Evolutionary conservation across 2,113 vertebrate species (phyloP).

Genomic region (Aepyceros melampus): DNA sequence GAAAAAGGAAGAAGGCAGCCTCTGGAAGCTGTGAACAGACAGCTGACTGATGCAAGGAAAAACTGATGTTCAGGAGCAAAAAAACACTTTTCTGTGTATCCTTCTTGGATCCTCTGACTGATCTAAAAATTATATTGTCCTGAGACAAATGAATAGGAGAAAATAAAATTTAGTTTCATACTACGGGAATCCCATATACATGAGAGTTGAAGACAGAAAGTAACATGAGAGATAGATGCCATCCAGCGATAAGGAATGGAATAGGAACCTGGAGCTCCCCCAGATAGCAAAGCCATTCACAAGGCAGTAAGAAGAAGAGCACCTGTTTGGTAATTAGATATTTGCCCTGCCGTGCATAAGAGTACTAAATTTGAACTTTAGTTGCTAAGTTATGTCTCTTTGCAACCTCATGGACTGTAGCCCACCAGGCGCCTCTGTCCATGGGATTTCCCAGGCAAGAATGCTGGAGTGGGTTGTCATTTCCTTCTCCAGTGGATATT

Average conservation of each 20-base stretch:
- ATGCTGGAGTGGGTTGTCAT: background rate
- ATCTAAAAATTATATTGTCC: background rate
- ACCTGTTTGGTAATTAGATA: background rate
- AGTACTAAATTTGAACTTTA: background rate
- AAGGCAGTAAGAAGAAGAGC: background rate
- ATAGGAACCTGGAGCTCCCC: background rate
- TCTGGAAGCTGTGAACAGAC: background rate
- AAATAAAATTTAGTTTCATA: background rate
- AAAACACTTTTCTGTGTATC: background rate
- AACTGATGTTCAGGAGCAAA: background rate
- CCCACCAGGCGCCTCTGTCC: background rate
- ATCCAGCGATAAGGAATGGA: background rate
- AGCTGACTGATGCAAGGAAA: background rate
- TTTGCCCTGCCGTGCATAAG: fast-evolving
- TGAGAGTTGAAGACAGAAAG: background rate
- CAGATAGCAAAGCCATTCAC: background rate
- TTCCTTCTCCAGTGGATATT: background rate
- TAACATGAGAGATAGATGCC: background rate
- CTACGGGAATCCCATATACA: background rate
- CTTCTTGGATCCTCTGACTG: background rate
- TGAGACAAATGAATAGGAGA: background rate
- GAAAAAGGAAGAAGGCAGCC: background rate
- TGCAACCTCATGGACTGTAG: background rate
- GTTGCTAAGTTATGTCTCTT: background rate
- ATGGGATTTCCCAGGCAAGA: background rate